These are phyloP conservation scores for Monarcha castaneiventris DNA, from an alignment of 2,113 vertebrate species.

Conservation along the genomic window DNA sequence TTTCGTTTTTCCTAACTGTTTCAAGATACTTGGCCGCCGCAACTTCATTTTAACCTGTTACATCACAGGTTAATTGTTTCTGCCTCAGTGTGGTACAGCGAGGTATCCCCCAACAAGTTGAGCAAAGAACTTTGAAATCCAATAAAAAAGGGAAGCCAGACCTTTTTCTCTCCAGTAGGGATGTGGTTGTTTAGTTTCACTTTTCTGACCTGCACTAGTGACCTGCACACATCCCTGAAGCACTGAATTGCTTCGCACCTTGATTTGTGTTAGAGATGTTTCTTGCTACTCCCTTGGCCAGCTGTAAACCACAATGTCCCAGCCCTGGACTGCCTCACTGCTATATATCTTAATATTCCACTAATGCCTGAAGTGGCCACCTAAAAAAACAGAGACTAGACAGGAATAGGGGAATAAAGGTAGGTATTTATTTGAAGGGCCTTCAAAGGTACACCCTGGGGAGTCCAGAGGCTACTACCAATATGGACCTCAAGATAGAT, in stretches of 20 bases:
- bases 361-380: too few species aligned
- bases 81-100: neutral
- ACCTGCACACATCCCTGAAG: neutral
- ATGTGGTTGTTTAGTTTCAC: neutral
- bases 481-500: too few species aligned
- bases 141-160: neutral
- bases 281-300: neutral
- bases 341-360: neutral
- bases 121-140: neutral
- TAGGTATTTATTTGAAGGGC: too few species aligned
- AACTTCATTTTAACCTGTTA: neutral
- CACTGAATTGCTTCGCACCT: neutral
- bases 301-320: rapidly evolving
- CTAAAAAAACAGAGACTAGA: too few species aligned
- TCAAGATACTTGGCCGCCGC: neutral
- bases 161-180: neutral
- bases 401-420: too few species aligned
- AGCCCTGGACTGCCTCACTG: neutral
- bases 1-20: neutral
- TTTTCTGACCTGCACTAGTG: neutral
- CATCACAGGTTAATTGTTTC: neutral
- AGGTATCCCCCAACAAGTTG: neutral
- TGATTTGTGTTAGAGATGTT: neutral
- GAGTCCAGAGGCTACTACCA: too few species aligned
- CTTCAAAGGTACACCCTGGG: too few species aligned